phyloP scores from a whole-genome alignment of 2,888 invertebrate genomes.

The Hypercompe scribonia region DNA sequence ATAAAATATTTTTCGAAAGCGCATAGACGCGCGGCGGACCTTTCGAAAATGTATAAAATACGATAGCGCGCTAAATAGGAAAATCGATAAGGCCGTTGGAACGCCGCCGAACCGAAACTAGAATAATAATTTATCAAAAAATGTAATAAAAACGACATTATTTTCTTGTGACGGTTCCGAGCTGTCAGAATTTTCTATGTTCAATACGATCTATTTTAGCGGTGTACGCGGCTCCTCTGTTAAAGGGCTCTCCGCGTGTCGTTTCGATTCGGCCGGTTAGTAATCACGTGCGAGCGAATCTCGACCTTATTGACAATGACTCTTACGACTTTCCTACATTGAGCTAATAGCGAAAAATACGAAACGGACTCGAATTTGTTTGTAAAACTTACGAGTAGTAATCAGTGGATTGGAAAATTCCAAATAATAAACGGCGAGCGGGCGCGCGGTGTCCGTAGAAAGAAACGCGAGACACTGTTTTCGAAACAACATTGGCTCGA shows the following conservation, averaged over 20 bases:
- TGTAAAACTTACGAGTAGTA: constrained; percentile 81
- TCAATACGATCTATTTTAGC: constrained; percentile 64
- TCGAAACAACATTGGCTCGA: constrained; percentile 83
- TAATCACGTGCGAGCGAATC: constrained; percentile 59
- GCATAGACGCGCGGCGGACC: constrained; percentile 80
- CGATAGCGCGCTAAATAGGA: constrained; percentile 82
- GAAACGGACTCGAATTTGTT: constrained; percentile 82
- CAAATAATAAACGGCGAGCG: constrained; percentile 80
- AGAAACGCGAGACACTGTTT: constrained; percentile 85
- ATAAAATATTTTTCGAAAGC: constrained; percentile 85
- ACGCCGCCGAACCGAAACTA: constrained; percentile 79
- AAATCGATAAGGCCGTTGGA: constrained; percentile 83
- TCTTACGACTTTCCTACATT: constrained; percentile 83
- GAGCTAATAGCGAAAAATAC: constrained; percentile 83
- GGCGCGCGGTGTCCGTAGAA: constrained; percentile 77
- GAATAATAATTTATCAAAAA: constrained; percentile 86
- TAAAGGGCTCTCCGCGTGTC: constrained; percentile 44
- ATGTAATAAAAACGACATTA: constrained; percentile 87
- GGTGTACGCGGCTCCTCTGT: constrained; percentile 39
- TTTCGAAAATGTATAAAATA: constrained; percentile 85
- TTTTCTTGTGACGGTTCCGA: constrained; percentile 81
- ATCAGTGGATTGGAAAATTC: constrained; percentile 89
- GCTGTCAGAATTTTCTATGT: constrained; percentile 84
- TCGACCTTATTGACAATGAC: constrained; percentile 67
- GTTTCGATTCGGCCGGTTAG: constrained; percentile 70